phyloP scores from a whole-genome alignment of 37 sponge, comb jelly and placozoan species.

The Tethya wilhelma region DNA sequence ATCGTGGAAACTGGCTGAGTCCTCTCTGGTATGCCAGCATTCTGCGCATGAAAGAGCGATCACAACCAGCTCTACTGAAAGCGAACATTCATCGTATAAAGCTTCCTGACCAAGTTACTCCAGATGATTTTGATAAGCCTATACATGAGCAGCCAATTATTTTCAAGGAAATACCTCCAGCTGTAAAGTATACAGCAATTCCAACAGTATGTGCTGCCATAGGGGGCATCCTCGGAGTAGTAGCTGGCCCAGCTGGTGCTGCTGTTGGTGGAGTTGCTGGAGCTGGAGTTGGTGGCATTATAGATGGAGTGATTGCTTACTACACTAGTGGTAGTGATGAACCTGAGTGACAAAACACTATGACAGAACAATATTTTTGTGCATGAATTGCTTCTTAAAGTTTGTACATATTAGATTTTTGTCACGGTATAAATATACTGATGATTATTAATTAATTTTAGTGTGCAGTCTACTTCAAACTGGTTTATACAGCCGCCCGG shows the following conservation, averaged over 20 bases:
- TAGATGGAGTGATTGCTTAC: neutral
- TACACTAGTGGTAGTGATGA: too few species aligned
- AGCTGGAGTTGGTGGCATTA: neutral
- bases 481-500: too few species aligned
- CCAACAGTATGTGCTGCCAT: neutral
- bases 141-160: constrained; percentile 5
- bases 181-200: neutral
- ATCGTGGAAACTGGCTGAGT: constrained; percentile 8
- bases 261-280: constrained; percentile 2
- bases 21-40: constrained; percentile 20
- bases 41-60: constrained; percentile 4
- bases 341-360: too few species aligned
- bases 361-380: too few species aligned
- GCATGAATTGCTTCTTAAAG: too few species aligned
- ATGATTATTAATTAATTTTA: too few species aligned
- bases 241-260: constrained; percentile 1
- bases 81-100: constrained; percentile 1
- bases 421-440: too few species aligned
- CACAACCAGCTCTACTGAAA: constrained; percentile 6
- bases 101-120: neutral
- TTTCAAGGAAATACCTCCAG: neutral
- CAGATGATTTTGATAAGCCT: constrained; percentile 5
- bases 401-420: too few species aligned
- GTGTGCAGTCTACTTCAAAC: too few species aligned
- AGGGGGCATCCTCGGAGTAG: neutral